These are phyloP conservation scores for Chaetodon auriga DNA, from an alignment of 2,113 vertebrate genomes.

Conservation along the genomic window DNA sequence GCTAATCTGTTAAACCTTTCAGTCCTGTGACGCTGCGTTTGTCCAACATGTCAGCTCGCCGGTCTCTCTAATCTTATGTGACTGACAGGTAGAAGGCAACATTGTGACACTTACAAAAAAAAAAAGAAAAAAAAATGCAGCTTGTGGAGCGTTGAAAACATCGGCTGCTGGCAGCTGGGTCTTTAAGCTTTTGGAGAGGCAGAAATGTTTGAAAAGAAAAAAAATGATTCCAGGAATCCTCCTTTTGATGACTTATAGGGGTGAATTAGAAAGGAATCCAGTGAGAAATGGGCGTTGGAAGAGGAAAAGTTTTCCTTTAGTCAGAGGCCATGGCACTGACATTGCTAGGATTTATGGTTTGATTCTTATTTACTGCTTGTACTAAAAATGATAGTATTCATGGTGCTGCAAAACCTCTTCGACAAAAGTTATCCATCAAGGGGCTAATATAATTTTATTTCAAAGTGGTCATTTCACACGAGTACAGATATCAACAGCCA, in stretches of 20 bases:
- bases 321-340: not conserved
- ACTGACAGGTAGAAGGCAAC: slow-evolving; percentile 67
- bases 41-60: slow-evolving; percentile 71
- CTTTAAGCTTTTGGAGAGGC: slow-evolving; percentile 23
- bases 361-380: slow-evolving; percentile 21
- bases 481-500: slow-evolving; percentile 9
- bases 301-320: slow-evolving; percentile 13
- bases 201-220: slow-evolving; percentile 31
- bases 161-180: slow-evolving; percentile 34
- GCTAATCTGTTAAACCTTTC: slow-evolving; percentile 74
- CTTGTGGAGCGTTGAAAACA: slow-evolving; percentile 45
- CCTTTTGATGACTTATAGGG: slow-evolving; percentile 35
- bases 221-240: slow-evolving; percentile 30
- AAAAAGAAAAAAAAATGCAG: slow-evolving; percentile 8
- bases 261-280: slow-evolving; percentile 27
- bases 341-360: slow-evolving; percentile 16
- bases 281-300: slow-evolving; percentile 1
- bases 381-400: not conserved
- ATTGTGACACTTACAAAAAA: slow-evolving; percentile 65
- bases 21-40: slow-evolving; percentile 59
- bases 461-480: not conserved
- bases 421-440: slow-evolving; percentile 10
- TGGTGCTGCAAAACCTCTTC: not conserved
- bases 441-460: not conserved
- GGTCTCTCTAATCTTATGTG: slow-evolving; percentile 64